A percentile compares a stretch with the other conserved stretches of the same genome.
These are phyloP conservation scores for Nycticorax nycticorax DNA, from an alignment of 2,113 vertebrate species.

Conservation along the genomic window DNA sequence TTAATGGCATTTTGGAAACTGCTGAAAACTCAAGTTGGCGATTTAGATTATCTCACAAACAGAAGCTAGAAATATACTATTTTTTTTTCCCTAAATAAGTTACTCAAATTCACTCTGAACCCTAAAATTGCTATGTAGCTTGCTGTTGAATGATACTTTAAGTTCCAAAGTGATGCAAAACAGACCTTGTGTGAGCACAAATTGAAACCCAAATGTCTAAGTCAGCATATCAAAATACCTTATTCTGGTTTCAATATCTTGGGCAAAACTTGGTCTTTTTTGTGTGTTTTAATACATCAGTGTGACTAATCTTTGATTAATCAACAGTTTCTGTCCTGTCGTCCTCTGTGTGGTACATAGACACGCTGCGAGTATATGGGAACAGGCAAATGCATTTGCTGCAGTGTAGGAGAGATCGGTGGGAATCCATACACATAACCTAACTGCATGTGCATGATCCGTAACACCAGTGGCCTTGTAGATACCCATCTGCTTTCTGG, in stretches of 20 bases:
- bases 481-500: neutral
- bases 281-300: neutral
- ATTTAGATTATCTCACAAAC: neutral
- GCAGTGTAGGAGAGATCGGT: neutral
- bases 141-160: neutral
- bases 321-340: neutral
- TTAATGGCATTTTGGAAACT: neutral
- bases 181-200: fast-evolving
- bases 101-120: neutral
- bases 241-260: neutral
- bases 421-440: fast-evolving
- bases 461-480: neutral
- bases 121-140: neutral
- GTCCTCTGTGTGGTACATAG: neutral
- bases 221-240: neutral
- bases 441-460: fast-evolving
- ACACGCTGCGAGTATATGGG: neutral
- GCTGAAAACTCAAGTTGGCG: neutral
- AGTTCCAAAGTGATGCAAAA: neutral
- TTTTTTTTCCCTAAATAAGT: neutral
- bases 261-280: neutral
- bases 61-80: neutral
- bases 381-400: neutral
- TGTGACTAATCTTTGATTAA: neutral
- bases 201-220: neutral